These are phyloP conservation scores for Ceratina japonica DNA, from an alignment of 1,140 invertebrate genomes.

Conservation along the genomic window DNA sequence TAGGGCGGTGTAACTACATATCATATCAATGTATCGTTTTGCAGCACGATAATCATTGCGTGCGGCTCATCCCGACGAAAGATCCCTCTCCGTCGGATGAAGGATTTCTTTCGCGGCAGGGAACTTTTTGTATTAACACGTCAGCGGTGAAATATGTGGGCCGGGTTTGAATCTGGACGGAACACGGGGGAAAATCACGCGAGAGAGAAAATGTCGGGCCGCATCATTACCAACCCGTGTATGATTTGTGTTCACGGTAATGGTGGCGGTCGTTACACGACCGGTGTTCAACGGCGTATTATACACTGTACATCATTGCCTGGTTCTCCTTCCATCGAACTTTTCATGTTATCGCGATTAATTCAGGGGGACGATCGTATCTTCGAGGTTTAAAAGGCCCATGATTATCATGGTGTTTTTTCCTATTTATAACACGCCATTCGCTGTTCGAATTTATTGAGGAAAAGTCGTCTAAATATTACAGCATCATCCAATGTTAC, in stretches of 20 bases:
- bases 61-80: conserved; percentile 21
- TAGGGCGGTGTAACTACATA: background rate
- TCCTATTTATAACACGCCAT: background rate
- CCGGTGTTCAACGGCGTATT: background rate
- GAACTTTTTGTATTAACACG: conserved; percentile 39
- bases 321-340: background rate
- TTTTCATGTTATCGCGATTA: background rate
- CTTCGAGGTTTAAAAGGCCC: background rate
- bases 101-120: conserved; percentile 15
- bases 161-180: conserved; percentile 23
- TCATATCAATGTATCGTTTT: background rate
- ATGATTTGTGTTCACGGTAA: conserved; percentile 33
- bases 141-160: conserved; percentile 30
- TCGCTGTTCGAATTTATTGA: background rate
- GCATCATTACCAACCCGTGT: conserved; percentile 10
- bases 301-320: background rate
- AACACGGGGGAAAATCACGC: conserved; percentile 38
- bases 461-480: too few relatives aligned
- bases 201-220: conserved; percentile 30
- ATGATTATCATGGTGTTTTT: too few relatives aligned
- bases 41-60: background rate
- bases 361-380: background rate
- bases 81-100: conserved; percentile 8
- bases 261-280: conserved; percentile 9
- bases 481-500: too few relatives aligned